phyloP scores from a whole-genome alignment of 2,888 invertebrate species.

The Himalopsyche japonica region DNA sequence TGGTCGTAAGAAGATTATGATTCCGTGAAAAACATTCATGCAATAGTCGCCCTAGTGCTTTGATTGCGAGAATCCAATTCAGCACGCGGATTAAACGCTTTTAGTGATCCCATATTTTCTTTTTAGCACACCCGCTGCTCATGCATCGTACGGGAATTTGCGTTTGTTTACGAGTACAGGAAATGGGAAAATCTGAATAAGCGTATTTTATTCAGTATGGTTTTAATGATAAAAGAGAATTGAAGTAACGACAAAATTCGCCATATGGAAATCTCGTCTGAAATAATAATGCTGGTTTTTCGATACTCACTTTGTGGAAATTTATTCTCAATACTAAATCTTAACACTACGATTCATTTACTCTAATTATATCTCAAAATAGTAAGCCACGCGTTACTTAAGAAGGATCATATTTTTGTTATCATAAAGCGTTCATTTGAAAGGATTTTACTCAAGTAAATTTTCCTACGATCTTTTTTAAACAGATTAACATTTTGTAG shows the following conservation, averaged over 20 bases:
- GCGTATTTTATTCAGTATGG: not conserved
- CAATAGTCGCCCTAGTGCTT: not conserved
- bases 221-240: not conserved
- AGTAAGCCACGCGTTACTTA: no score
- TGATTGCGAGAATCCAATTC: not conserved
- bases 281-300: not conserved
- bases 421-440: no score
- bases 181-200: not conserved
- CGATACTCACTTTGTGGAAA: no score
- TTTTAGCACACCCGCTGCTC: not conserved
- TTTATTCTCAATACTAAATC: no score
- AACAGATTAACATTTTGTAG: no score
- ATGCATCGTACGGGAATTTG: not conserved
- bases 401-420: no score
- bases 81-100: not conserved
- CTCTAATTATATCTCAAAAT: no score
- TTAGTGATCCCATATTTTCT: not conserved
- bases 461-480: no score
- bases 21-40: not conserved
- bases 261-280: not conserved
- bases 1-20: not conserved
- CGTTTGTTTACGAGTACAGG: not conserved
- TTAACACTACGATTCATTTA: no score
- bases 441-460: no score
- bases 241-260: not conserved